Base-by-base conservation (phyloP, 2,888 invertebrate genomes). In the Drosophila siamana region DNA sequence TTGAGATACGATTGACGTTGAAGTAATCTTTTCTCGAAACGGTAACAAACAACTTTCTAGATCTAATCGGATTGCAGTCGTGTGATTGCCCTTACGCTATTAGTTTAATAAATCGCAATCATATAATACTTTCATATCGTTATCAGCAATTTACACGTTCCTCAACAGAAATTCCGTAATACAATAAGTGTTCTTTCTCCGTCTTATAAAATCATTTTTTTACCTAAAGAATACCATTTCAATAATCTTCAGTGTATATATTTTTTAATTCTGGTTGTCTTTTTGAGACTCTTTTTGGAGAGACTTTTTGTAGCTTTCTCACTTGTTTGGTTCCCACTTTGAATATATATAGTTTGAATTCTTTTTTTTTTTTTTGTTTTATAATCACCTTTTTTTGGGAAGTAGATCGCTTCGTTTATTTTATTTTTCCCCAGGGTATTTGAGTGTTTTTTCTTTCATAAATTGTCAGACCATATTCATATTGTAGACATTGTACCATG, bases 31-130 rank as follows among this genome's bases (percentile, higher is more conserved):
- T 40, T 51, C n/a, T 16, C 4, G 9, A 15, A 51, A 38, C 3
- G 15, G 24, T 22, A 51, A 51, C 24, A 51, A 51, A 36, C 24
- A 38, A 38, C 36, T 51, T 51, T 51, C 50, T 24, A 30, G 19
- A 30, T 41, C 28, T 41, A 51, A 51, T 40, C 51, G 16, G 11
- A 15, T 16, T 24, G 15, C 51, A 26, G 15, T 51, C 38, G 38
- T 40, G n/a, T 16, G 24, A 19, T 28, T 38, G 40, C 15, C 4
- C 16, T 15, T 38, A 7, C 38, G 26, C 15, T 40, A 41, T 52
- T 28, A 26, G 26, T 15, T 24, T 28, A 3, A 43, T 41, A 54
- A 54, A 54, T 41, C 16, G 1, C 9, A 51, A 9, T 2, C 2
- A 11, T 26, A 24, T 38, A 13, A 13, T 9, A 5, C 5, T 15